A percentile compares a stretch with the other conserved stretches of the same genome.
Evolutionary conservation across 2,888 invertebrate species (phyloP).

Genomic region (Horisme vitalbata): DNA sequence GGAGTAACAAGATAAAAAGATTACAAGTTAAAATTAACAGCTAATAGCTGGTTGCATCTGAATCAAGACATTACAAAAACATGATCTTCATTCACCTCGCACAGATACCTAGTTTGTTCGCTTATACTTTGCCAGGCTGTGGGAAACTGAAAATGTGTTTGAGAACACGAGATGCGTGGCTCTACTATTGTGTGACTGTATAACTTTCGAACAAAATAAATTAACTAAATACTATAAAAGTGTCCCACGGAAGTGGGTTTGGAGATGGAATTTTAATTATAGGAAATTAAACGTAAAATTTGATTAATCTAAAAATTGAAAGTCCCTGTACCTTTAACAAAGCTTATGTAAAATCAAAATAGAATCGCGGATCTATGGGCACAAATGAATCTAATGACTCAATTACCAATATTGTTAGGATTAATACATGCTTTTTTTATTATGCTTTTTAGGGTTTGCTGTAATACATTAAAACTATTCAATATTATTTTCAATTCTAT

Average conservation of each 20-base stretch:
- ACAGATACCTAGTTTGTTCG: slow-evolving; percentile 4
- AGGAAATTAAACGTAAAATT: slow-evolving; percentile 6
- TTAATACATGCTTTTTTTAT: too few species aligned
- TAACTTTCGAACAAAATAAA: slow-evolving; percentile 27
- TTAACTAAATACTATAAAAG: slow-evolving; percentile 19
- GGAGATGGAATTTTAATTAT: slow-evolving; percentile 5
- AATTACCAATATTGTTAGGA: too few species aligned
- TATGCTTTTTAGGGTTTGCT: too few species aligned
- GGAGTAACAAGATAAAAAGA: slow-evolving; percentile 8
- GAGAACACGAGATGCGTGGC: slow-evolving; percentile 43
- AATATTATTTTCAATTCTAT: too few species aligned
- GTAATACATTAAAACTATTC: too few species aligned
- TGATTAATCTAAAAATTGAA: too few species aligned
- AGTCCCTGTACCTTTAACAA: too few species aligned
- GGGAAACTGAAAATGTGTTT: slow-evolving; percentile 41
- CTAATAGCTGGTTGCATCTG: slow-evolving; percentile 2
- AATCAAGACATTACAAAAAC: slow-evolving; percentile 11
- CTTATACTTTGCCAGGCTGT: slow-evolving; percentile 35
- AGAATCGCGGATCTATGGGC: too few species aligned
- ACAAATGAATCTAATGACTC: too few species aligned
- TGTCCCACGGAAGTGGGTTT: slow-evolving; percentile 22
- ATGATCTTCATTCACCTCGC: slow-evolving; percentile 10
- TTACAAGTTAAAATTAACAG: not conserved
- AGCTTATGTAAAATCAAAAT: too few species aligned
- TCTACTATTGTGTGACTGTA: slow-evolving; percentile 39